Base-by-base conservation (phyloP, 2,113 vertebrate genomes). In the Mormyrus iriodes region DNA sequence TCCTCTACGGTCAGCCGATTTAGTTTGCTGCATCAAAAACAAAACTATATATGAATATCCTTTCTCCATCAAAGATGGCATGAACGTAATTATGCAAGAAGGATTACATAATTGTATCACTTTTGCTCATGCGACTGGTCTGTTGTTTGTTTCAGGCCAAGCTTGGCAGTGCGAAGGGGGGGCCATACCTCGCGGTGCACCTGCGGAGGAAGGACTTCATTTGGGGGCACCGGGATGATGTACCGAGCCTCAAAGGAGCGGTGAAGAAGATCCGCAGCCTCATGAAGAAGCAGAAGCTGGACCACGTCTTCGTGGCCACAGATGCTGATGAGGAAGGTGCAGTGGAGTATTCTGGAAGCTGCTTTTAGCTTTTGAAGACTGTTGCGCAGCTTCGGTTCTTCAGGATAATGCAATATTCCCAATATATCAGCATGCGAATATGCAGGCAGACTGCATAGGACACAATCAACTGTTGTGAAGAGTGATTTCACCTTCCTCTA, bases 181-280 rank as follows among this genome's bases (percentile, higher is more conserved):
- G 98, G 0, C 95, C 97, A 0, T 99, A 99, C 91, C 95, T 99
- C 0, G 98, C 94, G 0, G 97, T 97, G 31, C 98, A 99, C 91
- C 95, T 99, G 49, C 95, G 98, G 65, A 96, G 98, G 51, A 99
- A 96, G 91, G 98, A 99, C 92, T 99, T 99, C 52, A 95, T 99
- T 92, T 99, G 98, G 98, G 98, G 98, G 46, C 98, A 99, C 94
- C 94, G 98, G 93, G 97, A 97, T 53, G 98, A 99, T 0, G 97
- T 99, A 12, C 98, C 98, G 51, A 98, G 97, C 90, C 95, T 99
- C 10, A 95, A 94, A 21, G 97, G 95, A 15, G 97, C 98, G 0
- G 97, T 95, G 24, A 95, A 95, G 93, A 97, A 96, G 93, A 98
- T 99, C 85, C 96, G 35, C 49, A 96, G 95, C 92, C 95, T 99